Evolutionary conservation across 2,797 vertebrate genomes (phyloP).

Genomic region (Limosa lapponica): DNA sequence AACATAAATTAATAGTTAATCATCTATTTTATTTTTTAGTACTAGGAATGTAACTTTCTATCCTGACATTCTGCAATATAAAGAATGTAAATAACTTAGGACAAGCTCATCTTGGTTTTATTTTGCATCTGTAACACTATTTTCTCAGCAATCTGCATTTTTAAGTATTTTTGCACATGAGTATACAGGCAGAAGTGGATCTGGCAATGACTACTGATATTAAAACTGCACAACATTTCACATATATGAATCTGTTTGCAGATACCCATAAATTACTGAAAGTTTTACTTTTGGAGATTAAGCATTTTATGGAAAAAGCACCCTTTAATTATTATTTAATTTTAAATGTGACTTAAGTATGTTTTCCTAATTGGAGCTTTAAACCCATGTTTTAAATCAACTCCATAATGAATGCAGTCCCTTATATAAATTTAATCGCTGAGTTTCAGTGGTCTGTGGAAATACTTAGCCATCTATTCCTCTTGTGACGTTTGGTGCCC

Average conservation of each 20-base stretch:
- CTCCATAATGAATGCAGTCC: background rate
- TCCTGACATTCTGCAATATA: background rate
- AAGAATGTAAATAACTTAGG: background rate
- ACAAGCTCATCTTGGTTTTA: background rate
- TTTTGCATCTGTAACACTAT: background rate
- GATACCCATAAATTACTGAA: background rate
- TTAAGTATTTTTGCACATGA: background rate
- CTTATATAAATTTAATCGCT: background rate
- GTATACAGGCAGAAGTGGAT: background rate
- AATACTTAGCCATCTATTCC: background rate
- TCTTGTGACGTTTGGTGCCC: background rate
- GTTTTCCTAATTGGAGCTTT: background rate
- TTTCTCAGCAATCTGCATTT: background rate
- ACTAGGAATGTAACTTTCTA: background rate
- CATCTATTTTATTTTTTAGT: background rate
- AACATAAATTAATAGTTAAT: background rate
- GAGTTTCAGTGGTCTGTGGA: background rate
- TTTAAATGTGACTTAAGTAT: background rate
- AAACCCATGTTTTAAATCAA: background rate
- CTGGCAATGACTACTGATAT: background rate
- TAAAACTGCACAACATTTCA: background rate
- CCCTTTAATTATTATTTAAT: background rate
- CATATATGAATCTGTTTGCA: background rate
- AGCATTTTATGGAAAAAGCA: background rate
- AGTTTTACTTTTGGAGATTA: background rate